Percentiles rank a stretch among this genome's conserved stretches.
Conservation (phyloP, 2,113 vertebrate genomes). For the Callipepla californica region DNA sequence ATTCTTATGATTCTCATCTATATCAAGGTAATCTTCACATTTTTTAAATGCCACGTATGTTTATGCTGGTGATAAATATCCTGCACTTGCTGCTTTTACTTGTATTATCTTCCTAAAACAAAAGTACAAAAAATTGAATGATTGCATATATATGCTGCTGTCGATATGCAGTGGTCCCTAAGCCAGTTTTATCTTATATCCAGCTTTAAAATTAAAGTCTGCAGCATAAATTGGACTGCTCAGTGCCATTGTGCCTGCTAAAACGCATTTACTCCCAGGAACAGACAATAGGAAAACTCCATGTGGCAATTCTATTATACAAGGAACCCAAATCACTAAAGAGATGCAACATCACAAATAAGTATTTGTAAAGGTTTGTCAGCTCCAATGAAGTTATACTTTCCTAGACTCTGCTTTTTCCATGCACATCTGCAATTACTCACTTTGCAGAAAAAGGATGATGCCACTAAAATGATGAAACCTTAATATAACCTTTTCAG, state of each 20-base stretch:
- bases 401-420: constrained; percentile 46
- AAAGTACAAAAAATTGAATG: neutral
- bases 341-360: constrained; percentile 40
- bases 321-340: constrained; percentile 58
- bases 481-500: constrained; percentile 76
- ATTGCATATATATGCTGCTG: neutral
- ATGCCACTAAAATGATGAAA: constrained; percentile 63
- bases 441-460: constrained; percentile 39
- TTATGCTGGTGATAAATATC: neutral
- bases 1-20: neutral
- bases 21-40: neutral
- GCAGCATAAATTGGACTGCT: neutral
- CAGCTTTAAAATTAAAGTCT: constrained; percentile 43
- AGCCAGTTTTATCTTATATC: constrained; percentile 8
- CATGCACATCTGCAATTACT: constrained; percentile 23
- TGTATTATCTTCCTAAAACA: neutral
- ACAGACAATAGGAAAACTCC: constrained; percentile 41
- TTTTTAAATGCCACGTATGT: neutral
- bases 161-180: neutral
- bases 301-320: constrained; percentile 46
- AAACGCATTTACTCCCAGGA: constrained; percentile 49
- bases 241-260: constrained; percentile 20
- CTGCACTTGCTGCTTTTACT: neutral
- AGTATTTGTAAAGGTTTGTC: constrained; percentile 60
- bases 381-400: constrained; percentile 19